Base-by-base conservation (phyloP, 2,113 vertebrate species). In the Stigmatopora nigra region DNA sequence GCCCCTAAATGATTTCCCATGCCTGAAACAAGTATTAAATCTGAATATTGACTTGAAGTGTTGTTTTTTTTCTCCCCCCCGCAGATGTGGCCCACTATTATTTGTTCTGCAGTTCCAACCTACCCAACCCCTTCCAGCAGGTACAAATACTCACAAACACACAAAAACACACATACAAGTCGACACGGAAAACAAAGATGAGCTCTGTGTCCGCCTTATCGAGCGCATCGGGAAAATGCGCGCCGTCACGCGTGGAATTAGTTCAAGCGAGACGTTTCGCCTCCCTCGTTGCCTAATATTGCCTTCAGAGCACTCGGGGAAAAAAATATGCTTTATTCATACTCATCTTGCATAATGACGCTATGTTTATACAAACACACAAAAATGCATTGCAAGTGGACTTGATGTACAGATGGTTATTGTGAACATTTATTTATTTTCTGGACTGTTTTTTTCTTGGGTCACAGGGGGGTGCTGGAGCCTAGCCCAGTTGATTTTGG, bases 41-140 rank as follows among this genome's bases (percentile, higher is more conserved):
- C 22, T 22, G 19, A 20, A 12, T 19, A 4, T 19, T 10, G 11
- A 11, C 36, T 19, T 19, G 13, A 19, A 35, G n/a, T n/a, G n/a
- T 14, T 25, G 25, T 12, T 16, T 20, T 38, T 46, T 20, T 46
- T n/a, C n/a, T n/a, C n/a, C 59, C 69, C 15, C n/a, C 12, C 77
- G 53, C 88, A 99, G 97, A 91, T 64, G 89, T 95, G 74, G 84
- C 89, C 61, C 93, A 89, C 68, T 98, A 99, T 81, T 99, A 99
- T 86, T 87, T 99, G 78, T 94, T 94, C 75, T 99, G 97, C 79
- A 91, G 92, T 62, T 94, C 94, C 67, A 93, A 89, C 71, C 81
- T 89, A 15, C 89, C 85, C 81, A 99, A 91, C 86, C 97, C 97
- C 25, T 98, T 98, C 87, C 97, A 98, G 84, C 93, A 97, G 96